phyloP scores from a whole-genome alignment of 2,888 invertebrate genomes.

The Lypha dubia region DNA sequence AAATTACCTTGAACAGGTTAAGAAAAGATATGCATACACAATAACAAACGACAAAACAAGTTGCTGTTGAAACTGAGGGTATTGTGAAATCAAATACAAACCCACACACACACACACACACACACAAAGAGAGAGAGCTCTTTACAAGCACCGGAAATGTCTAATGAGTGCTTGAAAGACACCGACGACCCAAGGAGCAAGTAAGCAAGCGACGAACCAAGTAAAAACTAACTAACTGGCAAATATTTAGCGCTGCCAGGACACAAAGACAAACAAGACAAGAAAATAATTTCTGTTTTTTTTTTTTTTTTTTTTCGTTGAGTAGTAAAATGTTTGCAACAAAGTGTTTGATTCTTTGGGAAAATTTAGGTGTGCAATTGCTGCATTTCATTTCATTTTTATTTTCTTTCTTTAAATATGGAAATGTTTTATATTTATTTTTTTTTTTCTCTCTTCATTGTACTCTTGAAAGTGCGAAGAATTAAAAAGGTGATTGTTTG shows the following conservation, averaged over 20 bases:
- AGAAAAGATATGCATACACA: constrained; percentile 11
- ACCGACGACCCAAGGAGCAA: constrained; percentile 25
- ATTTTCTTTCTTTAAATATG: constrained; percentile 10
- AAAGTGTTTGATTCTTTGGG: background rate
- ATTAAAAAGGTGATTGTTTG: constrained; percentile 41
- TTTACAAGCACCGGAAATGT: constrained; percentile 65
- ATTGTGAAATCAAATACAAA: constrained; percentile 15
- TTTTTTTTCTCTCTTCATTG: no score
- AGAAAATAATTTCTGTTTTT: background rate
- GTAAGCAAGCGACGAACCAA: background rate
- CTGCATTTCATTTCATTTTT: constrained; percentile 27
- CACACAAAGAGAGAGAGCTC: no score
- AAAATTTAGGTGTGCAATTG: constrained; percentile 23
- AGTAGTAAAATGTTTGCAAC: background rate
- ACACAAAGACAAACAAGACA: constrained; percentile 16
- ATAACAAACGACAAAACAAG: constrained; percentile 46
- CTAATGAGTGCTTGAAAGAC: constrained; percentile 55
- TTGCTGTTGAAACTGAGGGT: constrained; percentile 39
- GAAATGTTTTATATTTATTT: constrained; percentile 5
- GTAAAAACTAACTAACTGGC: constrained; percentile 27
- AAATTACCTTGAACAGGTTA: constrained; percentile 61
- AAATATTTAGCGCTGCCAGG: constrained; percentile 47
- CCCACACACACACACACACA: background rate
- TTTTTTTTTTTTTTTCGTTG: no score
- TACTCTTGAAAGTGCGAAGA: constrained; percentile 25